These are phyloP conservation scores for Butorides virescens DNA, from an alignment of 2,113 vertebrate species.

Conservation along the genomic window DNA sequence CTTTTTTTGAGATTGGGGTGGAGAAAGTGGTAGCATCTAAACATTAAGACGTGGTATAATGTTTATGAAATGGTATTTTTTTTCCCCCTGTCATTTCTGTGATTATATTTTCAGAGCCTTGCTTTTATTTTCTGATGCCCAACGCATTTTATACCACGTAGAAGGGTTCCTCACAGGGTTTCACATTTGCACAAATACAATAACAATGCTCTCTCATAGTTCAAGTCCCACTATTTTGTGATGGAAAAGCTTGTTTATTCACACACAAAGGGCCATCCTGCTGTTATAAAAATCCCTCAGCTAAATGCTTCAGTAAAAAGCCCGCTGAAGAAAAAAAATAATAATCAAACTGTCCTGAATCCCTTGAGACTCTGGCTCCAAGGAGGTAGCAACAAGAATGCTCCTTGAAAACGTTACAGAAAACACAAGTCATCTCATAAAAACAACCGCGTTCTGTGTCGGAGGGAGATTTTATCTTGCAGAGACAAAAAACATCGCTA, in stretches of 20 bases:
- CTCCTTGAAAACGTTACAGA: neutral
- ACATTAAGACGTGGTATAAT: neutral
- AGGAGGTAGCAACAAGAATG: neutral
- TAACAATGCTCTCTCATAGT: neutral
- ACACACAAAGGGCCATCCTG: slow-evolving; percentile 6
- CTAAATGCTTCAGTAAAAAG: slow-evolving; percentile 28
- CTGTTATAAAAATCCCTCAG: slow-evolving; percentile 13
- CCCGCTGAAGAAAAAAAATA: slow-evolving; percentile 7
- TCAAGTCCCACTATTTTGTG: neutral
- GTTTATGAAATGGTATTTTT: neutral
- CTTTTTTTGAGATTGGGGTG: neutral
- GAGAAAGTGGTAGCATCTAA: neutral
- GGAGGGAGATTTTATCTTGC: neutral
- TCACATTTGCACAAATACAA: slow-evolving; percentile 17
- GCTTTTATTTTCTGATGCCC: neutral
- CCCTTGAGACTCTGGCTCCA: neutral
- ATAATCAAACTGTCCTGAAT: neutral
- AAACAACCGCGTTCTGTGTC: neutral
- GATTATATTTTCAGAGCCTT: neutral
- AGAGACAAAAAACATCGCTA: neutral
- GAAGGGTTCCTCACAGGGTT: neutral
- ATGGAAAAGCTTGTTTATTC: slow-evolving; percentile 29
- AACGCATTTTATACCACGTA: neutral
- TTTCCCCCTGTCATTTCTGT: neutral
- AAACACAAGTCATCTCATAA: neutral